Base-by-base conservation (phyloP, 2,113 vertebrate species). In the Smithornis capensis region DNA sequence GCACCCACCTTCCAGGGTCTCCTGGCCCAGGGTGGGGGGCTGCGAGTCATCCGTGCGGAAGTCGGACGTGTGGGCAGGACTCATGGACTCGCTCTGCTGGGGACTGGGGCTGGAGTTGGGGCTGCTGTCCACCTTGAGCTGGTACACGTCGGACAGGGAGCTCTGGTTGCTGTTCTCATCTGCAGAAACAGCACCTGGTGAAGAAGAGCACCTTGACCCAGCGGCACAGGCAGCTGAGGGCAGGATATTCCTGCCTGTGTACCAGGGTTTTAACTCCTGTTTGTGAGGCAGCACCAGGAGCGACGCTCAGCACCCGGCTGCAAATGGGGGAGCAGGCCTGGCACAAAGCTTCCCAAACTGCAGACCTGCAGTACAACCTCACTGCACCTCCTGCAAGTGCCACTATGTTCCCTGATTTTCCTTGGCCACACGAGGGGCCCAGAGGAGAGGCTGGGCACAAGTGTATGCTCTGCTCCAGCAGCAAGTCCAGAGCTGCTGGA, bases 81-180 rank as follows among this genome's bases (percentile, higher is more conserved):
- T 99, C 96, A 98, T 97, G 16, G 98, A 99, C 96, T 99, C 98
- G 3, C 99, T 99, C 95, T 99, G 99, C 95, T 99, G 99, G 12
- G 99, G 99, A 92, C 99, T 99, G 77, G 99, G 98, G 95, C 98
- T 98, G 11, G 98, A 99, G 92, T 98, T 99, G 87, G 98, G 99
- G 96, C 99, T 99, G 98, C 99, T 99, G 93, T 99, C 99, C 97
- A 99, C 98, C 96, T 99, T 99, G 71, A 99, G 98, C 83, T 99
- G 99, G 95, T 99, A 99, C 57, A 98, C 98, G 0, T 99, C 99
- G 0, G 99, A 99, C 94, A 99, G 94, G 38, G 99, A 99, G 93
- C 99, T 99, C 98, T 99, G 99, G 97, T 99, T 99, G 98, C 99
- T 99, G 96, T 99, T 99, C 96, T 99, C 99, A 98, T 99, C 99